phyloP scores from a whole-genome alignment of 2,888 invertebrate species.

The Dryocosmus kuriphilus region DNA sequence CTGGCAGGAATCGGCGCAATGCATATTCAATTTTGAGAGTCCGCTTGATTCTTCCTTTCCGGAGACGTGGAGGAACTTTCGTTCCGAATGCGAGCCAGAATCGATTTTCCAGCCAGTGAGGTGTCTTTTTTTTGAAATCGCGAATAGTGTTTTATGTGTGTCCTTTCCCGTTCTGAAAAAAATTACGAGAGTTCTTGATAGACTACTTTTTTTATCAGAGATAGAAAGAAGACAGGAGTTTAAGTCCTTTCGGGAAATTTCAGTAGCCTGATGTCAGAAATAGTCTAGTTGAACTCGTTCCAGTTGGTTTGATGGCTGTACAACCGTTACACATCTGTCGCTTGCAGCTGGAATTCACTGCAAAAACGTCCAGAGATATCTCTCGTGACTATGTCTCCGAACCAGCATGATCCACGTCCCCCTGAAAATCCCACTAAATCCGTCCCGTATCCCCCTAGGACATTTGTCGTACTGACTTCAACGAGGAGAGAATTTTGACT shows the following conservation, averaged over 20 bases:
- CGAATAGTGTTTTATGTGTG: background rate
- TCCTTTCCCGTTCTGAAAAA: background rate
- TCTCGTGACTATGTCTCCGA: slow-evolving; percentile 30
- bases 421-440: slow-evolving; percentile 62
- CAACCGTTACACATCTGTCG: slow-evolving; percentile 46
- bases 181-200: background rate
- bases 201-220: background rate
- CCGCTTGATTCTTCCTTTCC: slow-evolving; percentile 53
- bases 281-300: slow-evolving; percentile 44
- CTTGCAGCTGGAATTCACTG: slow-evolving; percentile 50
- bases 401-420: slow-evolving; percentile 45
- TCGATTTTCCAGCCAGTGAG: slow-evolving; percentile 17
- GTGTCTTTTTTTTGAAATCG: slow-evolving; percentile 1
- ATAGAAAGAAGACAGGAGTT: background rate
- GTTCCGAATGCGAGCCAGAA: slow-evolving; percentile 34
- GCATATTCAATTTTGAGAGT: slow-evolving; percentile 65
- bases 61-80: slow-evolving; percentile 42
- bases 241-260: background rate
- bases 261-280: slow-evolving; percentile 45
- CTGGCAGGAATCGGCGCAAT: slow-evolving; percentile 56
- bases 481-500: slow-evolving; percentile 17
- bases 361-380: slow-evolving; percentile 58
- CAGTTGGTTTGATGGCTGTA: slow-evolving; percentile 59
- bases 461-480: slow-evolving; percentile 17
- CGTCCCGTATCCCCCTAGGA: slow-evolving; percentile 47